Percentiles rank a stretch among this genome's conserved stretches.
phyloP scores from a whole-genome alignment of 23 tunicate genomes.

The Corella eumyota region DNA sequence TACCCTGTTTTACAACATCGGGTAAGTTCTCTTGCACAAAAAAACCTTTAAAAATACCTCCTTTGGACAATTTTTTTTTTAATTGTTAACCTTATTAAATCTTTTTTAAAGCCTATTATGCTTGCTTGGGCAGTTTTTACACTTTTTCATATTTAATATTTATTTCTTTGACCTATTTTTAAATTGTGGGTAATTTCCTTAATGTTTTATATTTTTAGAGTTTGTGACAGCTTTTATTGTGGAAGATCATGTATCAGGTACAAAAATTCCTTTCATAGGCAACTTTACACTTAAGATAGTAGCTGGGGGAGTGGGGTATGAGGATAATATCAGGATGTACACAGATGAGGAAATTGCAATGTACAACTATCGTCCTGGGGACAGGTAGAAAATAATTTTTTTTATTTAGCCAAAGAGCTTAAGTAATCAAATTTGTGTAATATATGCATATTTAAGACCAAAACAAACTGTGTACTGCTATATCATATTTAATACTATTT shows the following conservation, averaged over 20 bases:
- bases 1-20: slow-evolving; percentile 59
- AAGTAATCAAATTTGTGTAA: too few species aligned
- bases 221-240: slow-evolving; percentile 53
- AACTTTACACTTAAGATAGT: slow-evolving; percentile 56
- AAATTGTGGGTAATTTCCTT: too few species aligned
- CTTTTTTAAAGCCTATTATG: too few species aligned
- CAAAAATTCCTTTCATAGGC: slow-evolving; percentile 27
- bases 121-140: too few species aligned
- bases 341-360: slow-evolving; percentile 37
- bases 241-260: slow-evolving; percentile 33
- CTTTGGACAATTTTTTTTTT: too few species aligned
- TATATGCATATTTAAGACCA: not conserved
- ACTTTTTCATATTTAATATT: too few species aligned
- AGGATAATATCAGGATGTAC: slow-evolving; percentile 26
- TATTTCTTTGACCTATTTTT: too few species aligned
- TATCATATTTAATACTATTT: not conserved
- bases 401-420: too few species aligned
- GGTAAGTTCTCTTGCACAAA: slow-evolving; percentile 3
- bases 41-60: too few species aligned
- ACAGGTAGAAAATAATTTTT: too few species aligned
- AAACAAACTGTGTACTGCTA: not conserved
- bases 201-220: too few species aligned
- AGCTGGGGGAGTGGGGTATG: slow-evolving; percentile 68
- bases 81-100: too few species aligned
- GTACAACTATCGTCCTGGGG: slow-evolving; percentile 66